These are phyloP conservation scores for Drosophila aff. DNA, from an alignment of 1,140 invertebrate species.

Conservation along the genomic window DNA sequence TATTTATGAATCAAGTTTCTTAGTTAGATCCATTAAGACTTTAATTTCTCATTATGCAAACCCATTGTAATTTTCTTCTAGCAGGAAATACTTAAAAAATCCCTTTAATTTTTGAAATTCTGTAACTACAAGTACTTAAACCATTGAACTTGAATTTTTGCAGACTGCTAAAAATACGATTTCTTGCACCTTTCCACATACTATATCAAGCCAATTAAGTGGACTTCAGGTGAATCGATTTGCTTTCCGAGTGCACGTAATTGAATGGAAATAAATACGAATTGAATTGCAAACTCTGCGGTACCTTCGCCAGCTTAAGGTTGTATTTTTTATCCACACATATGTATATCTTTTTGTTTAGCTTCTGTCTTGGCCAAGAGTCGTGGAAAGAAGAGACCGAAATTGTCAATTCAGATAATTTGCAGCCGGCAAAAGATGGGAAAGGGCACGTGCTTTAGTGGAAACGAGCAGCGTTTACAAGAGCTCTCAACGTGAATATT, in stretches of 20 bases:
- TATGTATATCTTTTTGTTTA: neutral
- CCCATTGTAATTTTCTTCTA: neutral
- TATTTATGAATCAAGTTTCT: neutral
- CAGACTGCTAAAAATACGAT: neutral
- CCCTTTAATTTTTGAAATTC: too few relatives aligned
- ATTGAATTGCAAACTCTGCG: conserved; percentile 44
- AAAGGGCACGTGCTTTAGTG: conserved; percentile 37
- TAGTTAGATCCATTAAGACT: too few relatives aligned
- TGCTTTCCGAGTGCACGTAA: conserved; percentile 21
- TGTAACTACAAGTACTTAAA: neutral
- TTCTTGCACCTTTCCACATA: neutral
- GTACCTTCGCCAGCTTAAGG: conserved; percentile 35
- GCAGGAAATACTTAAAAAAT: neutral
- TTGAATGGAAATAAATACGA: conserved; percentile 43
- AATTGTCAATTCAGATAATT: conserved; percentile 37
- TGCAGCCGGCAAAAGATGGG: conserved; percentile 1
- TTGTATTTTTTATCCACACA: neutral
- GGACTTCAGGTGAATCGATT: conserved; percentile 21
- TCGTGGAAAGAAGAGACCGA: conserved; percentile 12
- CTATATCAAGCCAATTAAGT: conserved; percentile 8
- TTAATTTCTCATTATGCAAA: too few relatives aligned
- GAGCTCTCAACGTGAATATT: conserved; percentile 45
- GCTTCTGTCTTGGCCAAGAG: conserved; percentile 37
- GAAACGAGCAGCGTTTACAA: conserved; percentile 48
- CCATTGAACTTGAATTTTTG: conserved; percentile 2